Evolutionary conservation across 30 jellyfish, hydroid and myxozoan species (phyloP).

Genomic region (Cassiopea andromeda): DNA sequence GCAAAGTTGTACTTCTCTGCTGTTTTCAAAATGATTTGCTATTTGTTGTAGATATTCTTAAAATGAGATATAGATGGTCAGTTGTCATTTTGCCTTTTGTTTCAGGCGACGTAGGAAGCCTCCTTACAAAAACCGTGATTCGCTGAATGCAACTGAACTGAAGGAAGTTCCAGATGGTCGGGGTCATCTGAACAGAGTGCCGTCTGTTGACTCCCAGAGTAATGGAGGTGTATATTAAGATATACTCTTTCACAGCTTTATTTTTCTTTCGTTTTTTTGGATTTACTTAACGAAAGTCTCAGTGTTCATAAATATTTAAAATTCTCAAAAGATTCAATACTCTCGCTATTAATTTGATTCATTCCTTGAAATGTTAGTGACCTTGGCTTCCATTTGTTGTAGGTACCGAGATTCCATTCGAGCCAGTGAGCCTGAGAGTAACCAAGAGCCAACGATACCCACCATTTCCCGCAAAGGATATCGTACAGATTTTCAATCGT

Average conservation of each 20-base stretch:
- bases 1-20: no score
- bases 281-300: no score
- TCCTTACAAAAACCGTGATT: neutral
- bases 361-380: neutral
- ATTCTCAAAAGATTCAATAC: no score
- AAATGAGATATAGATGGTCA: no score
- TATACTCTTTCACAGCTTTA: no score
- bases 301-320: no score
- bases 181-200: neutral
- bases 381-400: neutral
- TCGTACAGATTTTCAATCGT: slow-evolving; percentile 51
- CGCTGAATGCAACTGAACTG: neutral
- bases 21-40: no score
- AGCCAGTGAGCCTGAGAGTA: slow-evolving; percentile 31
- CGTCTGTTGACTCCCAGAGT: no score
- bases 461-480: slow-evolving; percentile 49
- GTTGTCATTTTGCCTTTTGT: neutral
- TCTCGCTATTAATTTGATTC: no score
- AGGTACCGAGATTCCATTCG: slow-evolving; percentile 32
- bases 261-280: no score
- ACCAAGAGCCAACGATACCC: slow-evolving; percentile 18
- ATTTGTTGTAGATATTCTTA: no score
- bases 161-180: neutral
- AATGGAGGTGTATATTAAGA: no score
- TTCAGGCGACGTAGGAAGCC: neutral